Evolutionary conservation across 92 coral and sea anemone genomes (phyloP), one percentile per base, ranked within the genome.

Genomic region (Phenganax marumi): DNA sequence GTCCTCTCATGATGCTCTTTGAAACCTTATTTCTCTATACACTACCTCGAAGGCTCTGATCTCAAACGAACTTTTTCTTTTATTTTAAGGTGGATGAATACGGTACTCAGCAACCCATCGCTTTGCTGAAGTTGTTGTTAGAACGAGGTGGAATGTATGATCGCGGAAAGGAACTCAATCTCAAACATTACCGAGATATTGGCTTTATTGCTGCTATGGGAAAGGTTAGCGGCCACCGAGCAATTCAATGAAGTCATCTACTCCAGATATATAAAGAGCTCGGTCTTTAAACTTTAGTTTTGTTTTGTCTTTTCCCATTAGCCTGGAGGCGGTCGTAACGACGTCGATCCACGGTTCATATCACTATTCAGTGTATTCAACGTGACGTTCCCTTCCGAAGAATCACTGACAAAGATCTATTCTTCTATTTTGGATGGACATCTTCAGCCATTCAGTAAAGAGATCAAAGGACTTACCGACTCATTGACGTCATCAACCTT

Each of bases 131-230:
- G 75, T 89, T 96, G 77, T 89, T 96, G 62, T 83, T 96, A 52
- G 99, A 96, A 84, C 88, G 90, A 33, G 99, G 99, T 16, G 99
- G 99, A 8, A 96, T 96, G 99, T 96, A 89, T 72, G 99, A 96
- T 86, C 88, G 99, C 49, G 98, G 99, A 26, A 96, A 96, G 81
- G 99, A 96, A 81, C 90, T 96, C 14, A 96, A 86, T 87, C 89
- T 90, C 88, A 96, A 92, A 84, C 90, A 96, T 85, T 90, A 86
- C 80, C 83, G 99, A 52, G 99, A 96, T 78, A 96, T 96, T 84
- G 99, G 99, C 10, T 96, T 92, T 66, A 91, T 96, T 46, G 99
- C 99, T n/a, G 97, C 99, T 81, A 96, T 96, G 99, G 99, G 99
- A 86, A 96, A 96, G 97, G 98, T 92, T 78, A 47, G 83, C 21